These are phyloP conservation scores for Xylocampa areola DNA, from an alignment of 2,888 invertebrate genomes.

Conservation along the genomic window DNA sequence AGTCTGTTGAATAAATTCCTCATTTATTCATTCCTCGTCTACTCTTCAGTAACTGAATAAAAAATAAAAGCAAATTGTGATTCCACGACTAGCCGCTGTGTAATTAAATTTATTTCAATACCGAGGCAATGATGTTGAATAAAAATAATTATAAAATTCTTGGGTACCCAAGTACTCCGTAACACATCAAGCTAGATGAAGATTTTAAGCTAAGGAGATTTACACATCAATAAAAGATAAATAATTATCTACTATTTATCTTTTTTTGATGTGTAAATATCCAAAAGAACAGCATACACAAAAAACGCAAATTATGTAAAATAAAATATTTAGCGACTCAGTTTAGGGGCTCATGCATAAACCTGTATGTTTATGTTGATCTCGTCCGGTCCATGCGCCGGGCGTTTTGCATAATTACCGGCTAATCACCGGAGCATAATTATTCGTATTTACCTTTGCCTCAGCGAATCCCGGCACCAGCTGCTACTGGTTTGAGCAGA, in stretches of 20 bases:
- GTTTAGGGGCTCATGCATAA: too few species aligned
- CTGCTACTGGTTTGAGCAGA: neutral
- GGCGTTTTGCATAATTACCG: conserved; percentile 66
- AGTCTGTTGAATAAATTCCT: conserved; percentile 8
- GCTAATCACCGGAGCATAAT: conserved; percentile 62
- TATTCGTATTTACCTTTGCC: conserved; percentile 43
- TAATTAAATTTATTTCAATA: conserved; percentile 17
- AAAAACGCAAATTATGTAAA: too few species aligned
- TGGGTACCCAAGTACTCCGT: too few species aligned
- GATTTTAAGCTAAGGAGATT: too few species aligned
- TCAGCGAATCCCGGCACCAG: neutral
- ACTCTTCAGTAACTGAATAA: conserved; percentile 36
- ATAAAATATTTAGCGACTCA: too few species aligned
- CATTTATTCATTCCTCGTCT: conserved; percentile 32
- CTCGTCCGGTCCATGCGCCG: neutral
- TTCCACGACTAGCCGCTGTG: conserved; percentile 5
- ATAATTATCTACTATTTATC: too few species aligned
- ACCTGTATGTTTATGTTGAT: conserved; percentile 7
- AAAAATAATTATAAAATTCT: too few species aligned
- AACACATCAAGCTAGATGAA: too few species aligned
- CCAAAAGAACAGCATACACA: too few species aligned
- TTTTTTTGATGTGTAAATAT: too few species aligned
- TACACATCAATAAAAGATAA: too few species aligned
- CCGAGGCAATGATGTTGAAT: too few species aligned
- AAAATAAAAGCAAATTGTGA: conserved; percentile 30